Base-by-base conservation (phyloP, 2,888 invertebrate species). In the Aplocera efformata region DNA sequence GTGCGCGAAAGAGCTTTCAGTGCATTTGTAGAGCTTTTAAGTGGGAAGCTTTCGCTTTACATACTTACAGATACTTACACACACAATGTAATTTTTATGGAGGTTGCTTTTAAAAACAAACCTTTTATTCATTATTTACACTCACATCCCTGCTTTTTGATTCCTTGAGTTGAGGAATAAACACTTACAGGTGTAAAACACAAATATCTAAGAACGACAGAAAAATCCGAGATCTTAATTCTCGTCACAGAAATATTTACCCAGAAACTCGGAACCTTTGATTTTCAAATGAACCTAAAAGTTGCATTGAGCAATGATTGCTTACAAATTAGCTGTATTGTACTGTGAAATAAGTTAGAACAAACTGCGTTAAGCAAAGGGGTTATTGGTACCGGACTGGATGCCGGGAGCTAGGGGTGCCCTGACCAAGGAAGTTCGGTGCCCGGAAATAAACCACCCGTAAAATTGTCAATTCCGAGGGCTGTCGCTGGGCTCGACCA, bases 391-490 rank as follows among this genome's bases (percentile, higher is more conserved):
- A 53, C 47, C 40, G 44, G 42, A 10, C 25, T 60, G 63, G 62
- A 50, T n/a, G 62, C 66, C 50, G 64, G 66, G 56, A 46, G 53
- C 27, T 41, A 66, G 61, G 72, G 71, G 71, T 67, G 66, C 39
- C 60, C 72, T 73, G 78, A 72, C 81, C 76, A 79, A 79, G 83
- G 84, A 84, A 81, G 79, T 79, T 84, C 79, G 80, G 85, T 89
- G 85, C 85, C 88, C 88, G 88, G 85, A 84, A 89, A 88, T 90
- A 91, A 91, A 91, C 91, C 90, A 89, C 83, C 90, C 90, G 91
- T 90, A 91, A 91, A 91, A 91, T 91, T 91, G 91, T 81, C 91
- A 91, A 91, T 91, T 91, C 89, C 90, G 79, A 79, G 77, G 70
- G 70, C 68, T 69, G 75, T 72, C 76, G 72, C 71, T 72, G 78